A percentile compares a stretch with the other conserved stretches of the same genome.
These are phyloP conservation scores for Bradysia coprophila DNA, from an alignment of 1,140 invertebrate genomes.

Conservation along the genomic window DNA sequence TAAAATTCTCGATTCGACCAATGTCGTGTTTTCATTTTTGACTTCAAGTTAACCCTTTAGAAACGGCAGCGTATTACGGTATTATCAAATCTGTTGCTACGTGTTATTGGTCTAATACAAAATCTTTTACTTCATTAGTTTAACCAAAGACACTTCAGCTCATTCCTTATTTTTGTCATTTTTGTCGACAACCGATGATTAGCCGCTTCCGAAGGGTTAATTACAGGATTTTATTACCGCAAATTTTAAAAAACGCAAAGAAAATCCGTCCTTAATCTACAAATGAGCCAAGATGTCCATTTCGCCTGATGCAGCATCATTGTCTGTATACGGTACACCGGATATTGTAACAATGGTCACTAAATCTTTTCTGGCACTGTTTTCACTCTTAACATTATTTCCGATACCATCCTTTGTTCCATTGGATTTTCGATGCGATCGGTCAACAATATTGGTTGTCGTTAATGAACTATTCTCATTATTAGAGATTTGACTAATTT, in stretches of 20 bases:
- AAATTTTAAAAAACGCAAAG: background rate
- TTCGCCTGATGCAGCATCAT: constrained; percentile 6
- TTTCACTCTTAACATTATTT: background rate
- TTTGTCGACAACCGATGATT: too few species aligned
- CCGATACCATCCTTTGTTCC: background rate
- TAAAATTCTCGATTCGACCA: too few species aligned
- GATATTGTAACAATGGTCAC: constrained; percentile 23
- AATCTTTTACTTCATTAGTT: too few species aligned
- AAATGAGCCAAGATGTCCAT: constrained; percentile 22
- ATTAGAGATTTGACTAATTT: background rate
- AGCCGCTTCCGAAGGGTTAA: too few species aligned
- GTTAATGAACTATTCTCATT: background rate
- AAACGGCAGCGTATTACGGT: too few species aligned
- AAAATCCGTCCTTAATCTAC: constrained; percentile 7
- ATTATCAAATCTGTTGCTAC: too few species aligned
- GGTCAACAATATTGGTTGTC: background rate
- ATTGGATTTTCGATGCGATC: background rate
- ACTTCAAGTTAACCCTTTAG: too few species aligned
- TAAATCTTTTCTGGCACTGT: constrained; percentile 11
- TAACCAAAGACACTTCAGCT: too few species aligned
- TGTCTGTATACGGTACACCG: constrained; percentile 5
- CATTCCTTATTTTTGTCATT: too few species aligned
- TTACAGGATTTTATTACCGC: too few species aligned
- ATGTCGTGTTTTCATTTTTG: too few species aligned
- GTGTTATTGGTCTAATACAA: too few species aligned